Evolutionary conservation across 2,797 vertebrate genomes (phyloP).

Genomic region (Pristis pectinata): DNA sequence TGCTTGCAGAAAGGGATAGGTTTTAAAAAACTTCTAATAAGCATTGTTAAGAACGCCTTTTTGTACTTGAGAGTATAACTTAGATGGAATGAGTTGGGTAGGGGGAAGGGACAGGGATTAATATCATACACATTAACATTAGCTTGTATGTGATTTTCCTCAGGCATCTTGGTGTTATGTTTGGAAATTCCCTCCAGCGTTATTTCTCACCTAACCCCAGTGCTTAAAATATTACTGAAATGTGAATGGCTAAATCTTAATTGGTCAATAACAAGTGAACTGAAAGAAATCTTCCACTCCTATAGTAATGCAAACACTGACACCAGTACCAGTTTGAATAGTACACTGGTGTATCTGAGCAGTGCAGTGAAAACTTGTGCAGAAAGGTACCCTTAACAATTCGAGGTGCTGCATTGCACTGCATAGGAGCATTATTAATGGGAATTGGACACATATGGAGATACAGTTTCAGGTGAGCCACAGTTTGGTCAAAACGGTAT

Average conservation of each 20-base stretch:
- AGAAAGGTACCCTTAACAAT: no score
- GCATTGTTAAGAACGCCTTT: no score
- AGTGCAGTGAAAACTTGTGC: no score
- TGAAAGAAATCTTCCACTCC: background rate
- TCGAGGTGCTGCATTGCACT: background rate
- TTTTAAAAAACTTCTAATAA: no score
- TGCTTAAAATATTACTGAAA: background rate
- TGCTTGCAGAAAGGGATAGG: no score
- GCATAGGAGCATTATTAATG: background rate
- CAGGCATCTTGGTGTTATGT: background rate
- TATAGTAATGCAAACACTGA: background rate
- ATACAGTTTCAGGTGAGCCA: no score
- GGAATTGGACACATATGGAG: no score
- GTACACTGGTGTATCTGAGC: no score
- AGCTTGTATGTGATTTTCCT: background rate
- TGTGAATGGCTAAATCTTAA: background rate
- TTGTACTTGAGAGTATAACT: no score
- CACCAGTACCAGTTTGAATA: background rate
- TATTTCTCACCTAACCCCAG: background rate
- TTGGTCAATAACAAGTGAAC: background rate
- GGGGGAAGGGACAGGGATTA: no score
- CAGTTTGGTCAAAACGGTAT: background rate
- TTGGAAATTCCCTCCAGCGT: background rate
- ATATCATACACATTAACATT: background rate
- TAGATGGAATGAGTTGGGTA: no score